phyloP scores from a whole-genome alignment of 1,140 invertebrate genomes.

The Saxidomus purpurata region DNA sequence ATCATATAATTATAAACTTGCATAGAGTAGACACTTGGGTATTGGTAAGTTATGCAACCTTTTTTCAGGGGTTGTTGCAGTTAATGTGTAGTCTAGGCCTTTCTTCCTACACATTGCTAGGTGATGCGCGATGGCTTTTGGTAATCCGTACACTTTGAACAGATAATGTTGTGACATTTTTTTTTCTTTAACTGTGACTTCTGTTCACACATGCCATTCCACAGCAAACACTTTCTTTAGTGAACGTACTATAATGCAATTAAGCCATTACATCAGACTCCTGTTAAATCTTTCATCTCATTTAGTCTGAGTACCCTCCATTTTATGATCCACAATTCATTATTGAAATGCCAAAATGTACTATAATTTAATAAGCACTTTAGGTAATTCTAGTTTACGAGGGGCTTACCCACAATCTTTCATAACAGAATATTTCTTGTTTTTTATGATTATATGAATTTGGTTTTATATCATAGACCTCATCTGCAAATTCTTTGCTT shows the following conservation, averaged over 20 bases:
- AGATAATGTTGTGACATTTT: too few relatives aligned
- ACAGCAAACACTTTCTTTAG: too few relatives aligned
- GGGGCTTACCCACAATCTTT: neutral
- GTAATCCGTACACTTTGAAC: too few relatives aligned
- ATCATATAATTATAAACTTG: too few relatives aligned
- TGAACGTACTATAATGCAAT: neutral
- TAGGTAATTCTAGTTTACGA: neutral
- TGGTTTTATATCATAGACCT: neutral
- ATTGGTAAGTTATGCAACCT: too few relatives aligned
- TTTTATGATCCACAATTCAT: conserved; percentile 18
- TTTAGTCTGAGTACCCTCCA: neutral
- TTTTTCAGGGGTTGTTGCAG: too few relatives aligned
- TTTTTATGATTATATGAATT: neutral
- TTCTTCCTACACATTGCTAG: too few relatives aligned
- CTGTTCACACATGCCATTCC: too few relatives aligned
- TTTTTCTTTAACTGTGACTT: too few relatives aligned
- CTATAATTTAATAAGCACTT: conserved; percentile 18
- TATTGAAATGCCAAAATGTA: conserved; percentile 20
- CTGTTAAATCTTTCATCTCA: neutral
- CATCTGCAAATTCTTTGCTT: conserved; percentile 1
- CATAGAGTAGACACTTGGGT: too few relatives aligned
- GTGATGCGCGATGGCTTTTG: too few relatives aligned
- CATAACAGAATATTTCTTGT: neutral
- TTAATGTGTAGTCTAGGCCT: too few relatives aligned
- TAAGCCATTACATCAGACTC: neutral